Percentiles rank a stretch among this genome's conserved stretches.
Conservation (phyloP, 1,140 invertebrate genomes). For the Leptoteleia sp. region DNA sequence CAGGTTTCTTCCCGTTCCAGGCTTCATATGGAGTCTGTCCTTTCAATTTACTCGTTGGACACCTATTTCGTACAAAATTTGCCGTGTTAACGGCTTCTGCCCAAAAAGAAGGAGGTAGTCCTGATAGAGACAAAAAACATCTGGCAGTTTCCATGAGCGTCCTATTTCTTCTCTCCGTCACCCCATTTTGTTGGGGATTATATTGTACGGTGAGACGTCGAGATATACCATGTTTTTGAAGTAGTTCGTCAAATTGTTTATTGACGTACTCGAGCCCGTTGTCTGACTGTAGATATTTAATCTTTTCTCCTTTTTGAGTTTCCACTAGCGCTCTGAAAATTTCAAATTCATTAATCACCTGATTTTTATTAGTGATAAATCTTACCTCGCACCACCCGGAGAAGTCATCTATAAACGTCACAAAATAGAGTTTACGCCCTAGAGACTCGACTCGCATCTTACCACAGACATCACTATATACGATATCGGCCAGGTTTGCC, state of each 20-base stretch:
- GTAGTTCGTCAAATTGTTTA: neutral
- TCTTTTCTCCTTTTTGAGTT: neutral
- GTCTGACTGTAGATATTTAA: neutral
- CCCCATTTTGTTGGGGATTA: slow-evolving; percentile 56
- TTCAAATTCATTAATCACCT: neutral
- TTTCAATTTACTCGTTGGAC: neutral
- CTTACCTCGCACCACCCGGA: neutral
- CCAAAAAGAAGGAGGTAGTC: slow-evolving; percentile 67
- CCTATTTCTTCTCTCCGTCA: slow-evolving; percentile 69
- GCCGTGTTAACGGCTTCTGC: slow-evolving; percentile 71
- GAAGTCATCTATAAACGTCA: neutral
- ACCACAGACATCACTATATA: neutral
- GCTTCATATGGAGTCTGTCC: neutral
- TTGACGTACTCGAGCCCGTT: neutral
- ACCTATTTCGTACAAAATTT: slow-evolving; percentile 68
- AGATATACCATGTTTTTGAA: neutral
- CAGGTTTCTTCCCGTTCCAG: slow-evolving; percentile 1
- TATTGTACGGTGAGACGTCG: slow-evolving; percentile 28
- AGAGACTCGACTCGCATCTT: neutral
- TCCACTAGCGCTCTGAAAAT: neutral
- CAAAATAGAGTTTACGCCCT: neutral
- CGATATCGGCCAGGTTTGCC: neutral
- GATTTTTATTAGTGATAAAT: neutral
- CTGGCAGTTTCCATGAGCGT: slow-evolving; percentile 73
- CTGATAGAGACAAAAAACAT: slow-evolving; percentile 50